Evolutionary conservation across 2,797 vertebrate species (phyloP), one percentile per base, ranked within the genome.

Genomic region (Myripristis murdjan): DNA sequence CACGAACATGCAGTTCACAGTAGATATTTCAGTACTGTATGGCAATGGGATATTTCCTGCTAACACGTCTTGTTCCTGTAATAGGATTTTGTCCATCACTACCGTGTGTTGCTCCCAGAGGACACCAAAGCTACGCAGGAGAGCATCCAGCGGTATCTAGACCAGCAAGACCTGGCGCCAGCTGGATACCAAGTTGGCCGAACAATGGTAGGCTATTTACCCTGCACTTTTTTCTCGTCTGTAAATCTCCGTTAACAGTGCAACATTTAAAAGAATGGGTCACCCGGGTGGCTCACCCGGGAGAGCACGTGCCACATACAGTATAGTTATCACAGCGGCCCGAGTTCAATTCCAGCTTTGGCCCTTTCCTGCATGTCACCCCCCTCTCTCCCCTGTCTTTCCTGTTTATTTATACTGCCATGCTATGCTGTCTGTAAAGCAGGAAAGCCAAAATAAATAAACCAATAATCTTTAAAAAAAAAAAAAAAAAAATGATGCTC

Each of bases 161-260:
- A 31, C 87, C 95, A 95, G 89, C 93, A 94, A 33, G 90, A 96
- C 89, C 94, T 96, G 0, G 81, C 93, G 65, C 81, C 94, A 46
- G 94, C 97, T 66, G 96, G 95, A 49, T 97, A 95, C 79, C 98
- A 99, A 98, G 97, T 99, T 78, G 98, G 98, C 76, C 96, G 94
- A 89, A 97, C 96, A 0, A 99, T 96, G 98, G 98, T 99, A 95
- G 6, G 7, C 28, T 31, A 6, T 35, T 16, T 24, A 71, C 22
- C 39, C 18, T n/a, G 0, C 54, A 9, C 2, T 58, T 33, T 24
- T 59, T 16, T 48, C 1, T 7, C 24, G 1, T 33, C 6, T 44
- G 1, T 24, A 37, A 5, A n/a, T 49, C 16, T 57, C 6, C 18
- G 31, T 33, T 28, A n/a, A 5, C 14, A 43, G 48, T 41, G 15